These are phyloP conservation scores for Notocelia uddmanniana DNA, from an alignment of 2,888 invertebrate species.

Conservation along the genomic window DNA sequence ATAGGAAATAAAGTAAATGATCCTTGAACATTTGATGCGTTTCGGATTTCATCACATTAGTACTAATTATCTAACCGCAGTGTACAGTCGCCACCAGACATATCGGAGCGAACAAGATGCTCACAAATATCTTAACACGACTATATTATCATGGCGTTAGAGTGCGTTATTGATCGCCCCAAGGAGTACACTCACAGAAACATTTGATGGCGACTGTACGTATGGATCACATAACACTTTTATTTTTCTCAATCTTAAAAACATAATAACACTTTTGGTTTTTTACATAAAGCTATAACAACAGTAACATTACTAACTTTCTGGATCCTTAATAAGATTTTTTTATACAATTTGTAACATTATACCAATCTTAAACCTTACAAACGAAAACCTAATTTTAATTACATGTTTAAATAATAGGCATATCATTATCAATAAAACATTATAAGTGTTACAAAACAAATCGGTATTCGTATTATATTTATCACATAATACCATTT, in stretches of 20 bases:
- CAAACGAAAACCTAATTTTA: constrained; percentile 52
- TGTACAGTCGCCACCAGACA: constrained; percentile 10
- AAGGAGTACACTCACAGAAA: too few species aligned
- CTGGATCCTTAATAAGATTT: constrained; percentile 63
- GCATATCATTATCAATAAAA: constrained; percentile 45
- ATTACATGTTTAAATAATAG: constrained; percentile 57
- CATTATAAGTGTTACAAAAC: constrained; percentile 62
- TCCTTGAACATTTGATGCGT: constrained; percentile 32
- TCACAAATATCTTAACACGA: too few species aligned
- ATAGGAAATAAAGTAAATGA: constrained; percentile 27
- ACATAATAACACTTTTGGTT: constrained; percentile 85
- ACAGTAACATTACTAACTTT: constrained; percentile 80
- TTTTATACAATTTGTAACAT: constrained; percentile 66
- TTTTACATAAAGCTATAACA: constrained; percentile 83
- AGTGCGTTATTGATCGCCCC: too few species aligned
- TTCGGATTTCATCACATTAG: constrained; percentile 44
- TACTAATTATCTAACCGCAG: constrained; percentile 48
- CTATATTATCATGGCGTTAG: too few species aligned
- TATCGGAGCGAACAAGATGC: too few species aligned
- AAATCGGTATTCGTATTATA: constrained; percentile 57
- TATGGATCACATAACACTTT: constrained; percentile 56
- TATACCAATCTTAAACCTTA: constrained; percentile 61
- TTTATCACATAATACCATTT: constrained; percentile 75
- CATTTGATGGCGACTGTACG: background rate
- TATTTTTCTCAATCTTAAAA: constrained; percentile 67